These are phyloP conservation scores for Hedya salicella DNA, from an alignment of 2,888 invertebrate species.

Conservation along the genomic window DNA sequence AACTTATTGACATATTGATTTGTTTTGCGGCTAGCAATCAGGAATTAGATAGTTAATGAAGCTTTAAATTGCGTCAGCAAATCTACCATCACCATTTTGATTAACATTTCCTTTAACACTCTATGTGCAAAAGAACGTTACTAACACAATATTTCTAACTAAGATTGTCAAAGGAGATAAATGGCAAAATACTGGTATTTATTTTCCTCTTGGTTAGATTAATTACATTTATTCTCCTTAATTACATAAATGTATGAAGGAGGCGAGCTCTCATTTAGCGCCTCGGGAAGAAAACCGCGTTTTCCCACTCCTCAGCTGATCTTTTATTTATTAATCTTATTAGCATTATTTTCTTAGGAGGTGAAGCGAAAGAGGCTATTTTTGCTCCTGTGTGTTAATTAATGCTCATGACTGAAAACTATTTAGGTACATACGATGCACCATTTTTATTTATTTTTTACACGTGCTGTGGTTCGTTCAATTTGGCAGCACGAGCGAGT, in stretches of 20 bases:
- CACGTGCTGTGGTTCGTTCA: neutral
- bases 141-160: neutral
- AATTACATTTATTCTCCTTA: slow-evolving; percentile 35
- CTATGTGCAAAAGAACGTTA: neutral
- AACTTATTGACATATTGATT: slow-evolving; percentile 37
- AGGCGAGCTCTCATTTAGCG: slow-evolving; percentile 28
- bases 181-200: neutral
- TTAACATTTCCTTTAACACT: slow-evolving; percentile 21
- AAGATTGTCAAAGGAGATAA: no score
- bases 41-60: slow-evolving; percentile 69
- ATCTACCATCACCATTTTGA: slow-evolving; percentile 47
- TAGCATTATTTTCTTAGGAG: slow-evolving; percentile 36
- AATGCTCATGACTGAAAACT: neutral
- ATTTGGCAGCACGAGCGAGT: neutral
- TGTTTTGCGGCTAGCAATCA: slow-evolving; percentile 48
- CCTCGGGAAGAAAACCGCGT: slow-evolving; percentile 6
- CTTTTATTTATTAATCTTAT: slow-evolving; percentile 38
- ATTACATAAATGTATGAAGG: slow-evolving; percentile 30
- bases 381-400: neutral
- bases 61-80: slow-evolving; percentile 49
- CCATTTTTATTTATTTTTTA: neutral
- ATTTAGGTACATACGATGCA: neutral
- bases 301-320: slow-evolving; percentile 21
- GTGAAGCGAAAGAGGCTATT: slow-evolving; percentile 2
- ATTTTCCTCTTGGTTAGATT: slow-evolving; percentile 25